These are phyloP conservation scores for Campoletis raptor DNA, from an alignment of 2,888 invertebrate species.

Conservation along the genomic window DNA sequence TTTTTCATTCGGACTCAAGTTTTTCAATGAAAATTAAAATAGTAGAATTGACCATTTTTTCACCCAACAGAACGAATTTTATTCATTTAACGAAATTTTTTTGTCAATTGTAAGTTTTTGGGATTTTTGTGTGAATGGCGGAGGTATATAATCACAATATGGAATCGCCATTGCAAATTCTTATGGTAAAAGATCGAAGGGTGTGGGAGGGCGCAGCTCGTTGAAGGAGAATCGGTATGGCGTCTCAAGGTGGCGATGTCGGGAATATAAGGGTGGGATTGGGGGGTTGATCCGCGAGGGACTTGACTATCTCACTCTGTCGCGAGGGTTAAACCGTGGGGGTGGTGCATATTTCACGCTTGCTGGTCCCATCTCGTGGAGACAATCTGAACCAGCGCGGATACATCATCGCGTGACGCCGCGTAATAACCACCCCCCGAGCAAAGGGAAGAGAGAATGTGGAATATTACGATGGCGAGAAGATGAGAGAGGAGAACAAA, in stretches of 20 bases:
- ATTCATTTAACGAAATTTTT: no score
- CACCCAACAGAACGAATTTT: no score
- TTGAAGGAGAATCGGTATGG: constrained; percentile 57
- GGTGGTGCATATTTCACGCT: constrained; percentile 85
- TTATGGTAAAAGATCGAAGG: background rate
- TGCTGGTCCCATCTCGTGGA: constrained; percentile 84
- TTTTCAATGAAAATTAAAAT: background rate
- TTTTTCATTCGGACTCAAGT: background rate
- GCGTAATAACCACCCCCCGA: constrained; percentile 81
- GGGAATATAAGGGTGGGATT: constrained; percentile 79
- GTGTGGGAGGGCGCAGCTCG: constrained; percentile 7
- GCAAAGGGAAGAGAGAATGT: constrained; percentile 27
- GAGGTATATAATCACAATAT: constrained; percentile 10
- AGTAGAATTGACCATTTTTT: no score
- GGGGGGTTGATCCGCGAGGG: constrained; percentile 53
- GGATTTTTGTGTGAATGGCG: background rate
- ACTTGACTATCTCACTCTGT: constrained; percentile 54
- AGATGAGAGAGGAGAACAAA: constrained; percentile 7
- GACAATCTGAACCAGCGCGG: constrained; percentile 84
- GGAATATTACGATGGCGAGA: constrained; percentile 42
- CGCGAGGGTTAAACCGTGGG: constrained; percentile 79
- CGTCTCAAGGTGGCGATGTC: constrained; percentile 80
- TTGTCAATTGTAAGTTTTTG: background rate
- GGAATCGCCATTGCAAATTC: constrained; percentile 41
- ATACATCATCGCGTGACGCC: constrained; percentile 85